These are phyloP conservation scores for Acipenser oxyrinchus DNA, from an alignment of 2,797 vertebrate genomes.

Conservation along the genomic window DNA sequence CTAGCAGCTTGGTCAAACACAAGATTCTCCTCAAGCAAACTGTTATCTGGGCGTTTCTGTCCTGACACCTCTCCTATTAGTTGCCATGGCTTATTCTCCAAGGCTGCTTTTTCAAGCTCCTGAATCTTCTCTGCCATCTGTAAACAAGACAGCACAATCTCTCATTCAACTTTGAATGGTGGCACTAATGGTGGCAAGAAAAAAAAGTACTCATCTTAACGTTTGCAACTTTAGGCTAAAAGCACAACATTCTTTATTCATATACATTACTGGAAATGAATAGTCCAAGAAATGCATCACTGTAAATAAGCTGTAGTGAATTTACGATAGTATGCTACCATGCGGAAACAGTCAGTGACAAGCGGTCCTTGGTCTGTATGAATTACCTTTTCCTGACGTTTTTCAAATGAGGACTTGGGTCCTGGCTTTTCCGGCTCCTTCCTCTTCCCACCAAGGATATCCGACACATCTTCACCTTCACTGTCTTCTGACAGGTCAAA, in stretches of 20 bases:
- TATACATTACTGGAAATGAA: no score
- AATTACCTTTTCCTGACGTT: constrained; percentile 85
- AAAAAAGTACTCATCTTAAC: no score
- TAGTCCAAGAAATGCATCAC: no score
- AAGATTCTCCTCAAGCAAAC: constrained; percentile 83
- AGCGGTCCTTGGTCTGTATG: background rate
- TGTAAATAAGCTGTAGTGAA: no score
- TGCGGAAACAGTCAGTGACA: no score
- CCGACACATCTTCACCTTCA: constrained; percentile 62
- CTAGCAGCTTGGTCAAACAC: constrained; percentile 80
- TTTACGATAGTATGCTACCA: no score
- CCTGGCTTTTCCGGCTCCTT: constrained; percentile 37
- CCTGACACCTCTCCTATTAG: constrained; percentile 81
- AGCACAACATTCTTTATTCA: no score
- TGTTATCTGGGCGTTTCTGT: constrained; percentile 88
- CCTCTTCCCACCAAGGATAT: constrained; percentile 51
- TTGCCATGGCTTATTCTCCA: constrained; percentile 87
- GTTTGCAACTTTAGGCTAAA: no score
- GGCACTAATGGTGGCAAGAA: no score
- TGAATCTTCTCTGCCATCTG: constrained; percentile 84
- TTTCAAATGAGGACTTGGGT: constrained; percentile 84
- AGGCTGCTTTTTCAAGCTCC: constrained; percentile 71
- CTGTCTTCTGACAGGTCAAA: constrained; percentile 76
- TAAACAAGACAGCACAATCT: background rate
- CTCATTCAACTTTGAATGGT: no score